Conservation (phyloP, 1,140 invertebrate genomes). For the Leptopilina boulardi region DNA sequence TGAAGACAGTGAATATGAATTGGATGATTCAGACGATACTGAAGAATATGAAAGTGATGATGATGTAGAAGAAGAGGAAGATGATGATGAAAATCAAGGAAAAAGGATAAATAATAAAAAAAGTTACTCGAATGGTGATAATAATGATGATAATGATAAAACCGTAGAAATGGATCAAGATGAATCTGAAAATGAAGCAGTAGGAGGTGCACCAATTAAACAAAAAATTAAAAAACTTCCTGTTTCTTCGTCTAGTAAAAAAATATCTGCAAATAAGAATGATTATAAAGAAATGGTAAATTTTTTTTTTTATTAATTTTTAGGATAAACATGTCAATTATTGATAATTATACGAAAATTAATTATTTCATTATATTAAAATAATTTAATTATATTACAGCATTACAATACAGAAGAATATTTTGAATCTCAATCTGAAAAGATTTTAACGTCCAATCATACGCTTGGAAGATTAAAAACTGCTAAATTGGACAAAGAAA, state of each 20-base stretch:
- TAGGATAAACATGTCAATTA: not conserved
- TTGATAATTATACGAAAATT: too few species aligned
- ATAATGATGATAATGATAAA: constrained; percentile 29
- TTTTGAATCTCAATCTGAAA: constrained; percentile 70
- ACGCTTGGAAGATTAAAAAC: constrained; percentile 87
- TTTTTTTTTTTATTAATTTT: too few species aligned
- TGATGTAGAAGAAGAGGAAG: constrained; percentile 60
- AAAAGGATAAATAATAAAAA: not conserved
- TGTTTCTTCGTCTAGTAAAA: not conserved
- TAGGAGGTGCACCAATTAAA: not conserved
- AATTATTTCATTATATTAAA: not conserved
- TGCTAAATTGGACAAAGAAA: constrained; percentile 82
- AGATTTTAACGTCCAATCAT: constrained; percentile 86
- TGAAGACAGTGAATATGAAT: constrained; percentile 66
- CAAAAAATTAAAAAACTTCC: not conserved
- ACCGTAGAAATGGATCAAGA: not conserved
- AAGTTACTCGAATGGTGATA: constrained; percentile 1
- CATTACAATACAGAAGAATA: constrained; percentile 66
- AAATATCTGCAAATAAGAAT: not conserved
- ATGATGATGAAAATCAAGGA: constrained; percentile 24
- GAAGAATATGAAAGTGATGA: constrained; percentile 42
- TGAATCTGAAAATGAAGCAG: not conserved
- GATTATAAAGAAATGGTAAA: not conserved
- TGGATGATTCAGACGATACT: constrained; percentile 58
- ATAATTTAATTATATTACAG: constrained; percentile 58